A percentile compares a stretch with the other conserved stretches of the same genome.
phyloP scores from a whole-genome alignment of 2,797 vertebrate species.

The Artibeus lituratus region DNA sequence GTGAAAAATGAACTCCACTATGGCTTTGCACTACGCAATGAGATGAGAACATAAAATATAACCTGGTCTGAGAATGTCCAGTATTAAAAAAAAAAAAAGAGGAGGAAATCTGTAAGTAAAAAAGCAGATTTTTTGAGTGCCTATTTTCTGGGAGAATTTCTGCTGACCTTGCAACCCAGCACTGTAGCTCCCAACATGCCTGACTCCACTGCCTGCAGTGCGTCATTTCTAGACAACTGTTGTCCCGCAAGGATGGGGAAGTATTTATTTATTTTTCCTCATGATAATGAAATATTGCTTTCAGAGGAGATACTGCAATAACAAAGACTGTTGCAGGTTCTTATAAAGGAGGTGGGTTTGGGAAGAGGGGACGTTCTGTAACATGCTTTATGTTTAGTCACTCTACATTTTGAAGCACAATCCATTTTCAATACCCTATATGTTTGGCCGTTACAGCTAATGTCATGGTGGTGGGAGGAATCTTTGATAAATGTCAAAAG shows the following conservation, averaged over 20 bases:
- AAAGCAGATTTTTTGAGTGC: conserved; percentile 64
- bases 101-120: conserved; percentile 37
- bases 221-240: conserved; percentile 61
- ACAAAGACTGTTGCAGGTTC: conserved; percentile 68
- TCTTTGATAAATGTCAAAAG: conserved; percentile 46
- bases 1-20: conserved; percentile 19
- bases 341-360: conserved; percentile 65
- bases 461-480: conserved; percentile 50
- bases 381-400: conserved; percentile 73
- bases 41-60: conserved; percentile 26
- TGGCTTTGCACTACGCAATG: neutral
- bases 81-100: conserved; percentile 49
- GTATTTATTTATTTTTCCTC: conserved; percentile 46
- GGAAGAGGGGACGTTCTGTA: conserved; percentile 50
- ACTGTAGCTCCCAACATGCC: conserved; percentile 53
- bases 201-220: conserved; percentile 40
- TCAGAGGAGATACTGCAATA: conserved; percentile 72
- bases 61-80: neutral
- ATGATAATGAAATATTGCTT: conserved; percentile 76
- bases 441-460: conserved; percentile 63
- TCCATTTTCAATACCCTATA: conserved; percentile 72
- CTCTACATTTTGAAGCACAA: conserved; percentile 73
- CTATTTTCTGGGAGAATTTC: conserved; percentile 59
- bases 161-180: conserved; percentile 63
- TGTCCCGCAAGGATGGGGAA: conserved; percentile 68